Conservation (phyloP, 2,797 vertebrate species). For the Psittacula derbiana region DNA sequence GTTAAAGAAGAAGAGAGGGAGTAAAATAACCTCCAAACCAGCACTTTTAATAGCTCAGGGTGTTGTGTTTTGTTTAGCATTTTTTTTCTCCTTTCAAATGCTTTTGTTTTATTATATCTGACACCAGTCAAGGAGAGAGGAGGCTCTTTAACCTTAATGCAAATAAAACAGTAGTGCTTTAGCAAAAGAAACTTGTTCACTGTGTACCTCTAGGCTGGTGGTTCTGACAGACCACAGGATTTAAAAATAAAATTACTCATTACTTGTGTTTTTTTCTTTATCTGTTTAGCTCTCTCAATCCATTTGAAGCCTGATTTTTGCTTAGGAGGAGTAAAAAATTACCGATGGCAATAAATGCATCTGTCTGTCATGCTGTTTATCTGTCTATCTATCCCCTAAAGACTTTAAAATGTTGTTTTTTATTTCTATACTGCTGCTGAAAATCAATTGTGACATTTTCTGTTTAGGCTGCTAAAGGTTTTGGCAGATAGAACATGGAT, state of each 20-base stretch:
- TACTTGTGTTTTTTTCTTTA: neutral
- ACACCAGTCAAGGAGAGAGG: constrained; percentile 4
- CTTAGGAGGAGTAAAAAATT: constrained; percentile 13
- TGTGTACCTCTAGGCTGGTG: neutral
- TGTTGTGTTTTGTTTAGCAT: neutral
- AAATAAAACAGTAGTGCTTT: constrained; percentile 20
- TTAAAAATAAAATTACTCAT: constrained; percentile 28
- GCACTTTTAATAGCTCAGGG: neutral
- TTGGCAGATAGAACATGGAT: constrained; percentile 65
- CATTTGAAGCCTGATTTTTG: constrained; percentile 31
- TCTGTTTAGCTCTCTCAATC: neutral
- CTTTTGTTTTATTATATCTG: constrained; percentile 47
- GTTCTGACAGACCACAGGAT: neutral
- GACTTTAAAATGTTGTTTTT: constrained; percentile 39
- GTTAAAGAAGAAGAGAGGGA: neutral
- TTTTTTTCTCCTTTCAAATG: neutral
- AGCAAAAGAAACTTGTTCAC: neutral
- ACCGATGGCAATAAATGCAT: constrained; percentile 19
- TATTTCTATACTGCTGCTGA: constrained; percentile 17
- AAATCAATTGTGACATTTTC: constrained; percentile 68
- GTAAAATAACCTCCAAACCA: neutral
- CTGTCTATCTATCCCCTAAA: constrained; percentile 33
- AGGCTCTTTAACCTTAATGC: constrained; percentile 34
- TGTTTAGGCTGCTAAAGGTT: constrained; percentile 63
- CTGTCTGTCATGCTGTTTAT: constrained; percentile 34